Percentiles rank a stretch among this genome's conserved stretches.
These are phyloP conservation scores for Mayetiola destructor DNA, from an alignment of 2,888 invertebrate genomes.

Conservation along the genomic window DNA sequence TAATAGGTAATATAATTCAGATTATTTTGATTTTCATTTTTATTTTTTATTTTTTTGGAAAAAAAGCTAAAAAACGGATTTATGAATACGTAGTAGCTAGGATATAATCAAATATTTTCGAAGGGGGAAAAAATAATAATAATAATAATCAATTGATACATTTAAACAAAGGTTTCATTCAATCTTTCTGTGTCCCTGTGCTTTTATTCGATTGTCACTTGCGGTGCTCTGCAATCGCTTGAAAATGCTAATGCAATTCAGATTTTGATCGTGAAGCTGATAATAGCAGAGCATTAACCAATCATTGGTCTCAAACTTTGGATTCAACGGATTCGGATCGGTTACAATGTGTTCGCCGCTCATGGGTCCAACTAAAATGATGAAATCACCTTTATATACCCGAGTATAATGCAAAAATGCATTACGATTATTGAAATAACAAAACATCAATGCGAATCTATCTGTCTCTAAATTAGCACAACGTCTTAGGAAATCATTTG, in stretches of 20 bases:
- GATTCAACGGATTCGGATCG: constrained; percentile 52
- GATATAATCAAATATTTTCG: no score
- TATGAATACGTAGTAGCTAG: no score
- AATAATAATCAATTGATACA: no score
- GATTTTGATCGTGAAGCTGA: neutral
- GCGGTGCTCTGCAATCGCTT: no score
- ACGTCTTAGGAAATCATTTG: constrained; percentile 32
- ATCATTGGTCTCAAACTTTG: constrained; percentile 32
- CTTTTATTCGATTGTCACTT: no score
- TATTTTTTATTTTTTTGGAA: no score
- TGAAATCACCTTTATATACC: constrained; percentile 44
- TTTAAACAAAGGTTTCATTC: no score
- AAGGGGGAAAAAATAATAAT: no score
- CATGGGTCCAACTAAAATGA: constrained; percentile 62
- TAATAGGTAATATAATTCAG: no score
- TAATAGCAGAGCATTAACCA: neutral
- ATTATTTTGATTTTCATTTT: no score
- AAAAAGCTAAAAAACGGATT: no score
- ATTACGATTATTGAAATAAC: constrained; percentile 60
- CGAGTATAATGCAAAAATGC: constrained; percentile 56
- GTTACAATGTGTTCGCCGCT: constrained; percentile 48
- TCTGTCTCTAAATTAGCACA: constrained; percentile 27
- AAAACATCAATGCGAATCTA: constrained; percentile 50
- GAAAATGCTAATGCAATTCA: neutral
- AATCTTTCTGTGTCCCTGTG: no score